These are phyloP conservation scores for Dioctria linearis DNA, from an alignment of 2,888 invertebrate species.

Conservation along the genomic window DNA sequence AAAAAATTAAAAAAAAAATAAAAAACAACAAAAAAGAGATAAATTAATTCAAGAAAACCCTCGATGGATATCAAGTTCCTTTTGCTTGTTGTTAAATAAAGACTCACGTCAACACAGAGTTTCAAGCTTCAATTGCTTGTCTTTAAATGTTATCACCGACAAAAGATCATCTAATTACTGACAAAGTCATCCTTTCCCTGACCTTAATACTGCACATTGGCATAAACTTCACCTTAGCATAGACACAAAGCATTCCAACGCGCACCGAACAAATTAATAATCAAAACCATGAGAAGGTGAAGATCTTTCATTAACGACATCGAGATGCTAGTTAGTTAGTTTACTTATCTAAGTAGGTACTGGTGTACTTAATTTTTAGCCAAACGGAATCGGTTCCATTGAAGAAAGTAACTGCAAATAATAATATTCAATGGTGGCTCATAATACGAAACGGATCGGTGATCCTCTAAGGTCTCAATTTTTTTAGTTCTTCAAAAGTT, in stretches of 20 bases:
- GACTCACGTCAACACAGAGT: neutral
- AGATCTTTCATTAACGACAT: conserved; percentile 14
- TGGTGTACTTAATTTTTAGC: neutral
- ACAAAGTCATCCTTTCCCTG: conserved; percentile 52
- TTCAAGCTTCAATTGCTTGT: conserved; percentile 13
- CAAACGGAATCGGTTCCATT: conserved; percentile 12
- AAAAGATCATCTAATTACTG: conserved; percentile 43
- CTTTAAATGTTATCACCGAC: conserved; percentile 36
- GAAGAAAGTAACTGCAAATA: conserved; percentile 36
- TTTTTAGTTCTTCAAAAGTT: neutral
- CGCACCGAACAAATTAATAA: conserved; percentile 15
- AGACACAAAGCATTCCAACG: conserved; percentile 5
- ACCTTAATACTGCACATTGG: conserved; percentile 48
- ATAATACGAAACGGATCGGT: neutral
- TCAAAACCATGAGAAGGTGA: neutral
- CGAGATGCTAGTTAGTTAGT: neutral
- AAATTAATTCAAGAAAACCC: conserved; percentile 37
- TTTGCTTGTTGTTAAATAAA: neutral
- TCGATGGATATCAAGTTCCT: conserved; percentile 19
- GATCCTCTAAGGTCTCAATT: conserved; percentile 34
- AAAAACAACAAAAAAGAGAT: neutral
- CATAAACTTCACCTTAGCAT: conserved; percentile 48
- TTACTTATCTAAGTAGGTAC: neutral
- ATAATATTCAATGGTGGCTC: neutral
- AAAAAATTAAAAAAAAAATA: neutral